A percentile compares a stretch with the other conserved stretches of the same genome.
These are phyloP conservation scores for Coracopsis vasa DNA, from an alignment of 2,113 vertebrate species.

Conservation along the genomic window DNA sequence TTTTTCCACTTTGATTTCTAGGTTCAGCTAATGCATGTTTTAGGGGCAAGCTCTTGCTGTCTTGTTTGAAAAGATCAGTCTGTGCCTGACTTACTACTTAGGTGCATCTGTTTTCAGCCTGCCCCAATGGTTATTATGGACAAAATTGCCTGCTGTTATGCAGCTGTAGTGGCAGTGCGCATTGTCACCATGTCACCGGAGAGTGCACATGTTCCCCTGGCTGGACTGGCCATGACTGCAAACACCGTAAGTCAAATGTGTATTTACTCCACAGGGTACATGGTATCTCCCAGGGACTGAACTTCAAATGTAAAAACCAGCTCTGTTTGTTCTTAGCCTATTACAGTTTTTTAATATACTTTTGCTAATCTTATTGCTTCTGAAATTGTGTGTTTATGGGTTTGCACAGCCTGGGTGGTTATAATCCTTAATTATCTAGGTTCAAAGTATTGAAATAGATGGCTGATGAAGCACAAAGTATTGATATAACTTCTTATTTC, in stretches of 20 bases:
- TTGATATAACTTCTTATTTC: constrained; percentile 66
- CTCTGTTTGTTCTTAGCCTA: constrained; percentile 26
- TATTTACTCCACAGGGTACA: neutral
- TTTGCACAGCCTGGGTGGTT: constrained; percentile 49
- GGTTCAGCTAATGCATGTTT: neutral
- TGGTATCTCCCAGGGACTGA: neutral
- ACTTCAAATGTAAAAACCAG: neutral
- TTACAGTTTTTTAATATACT: constrained; percentile 22
- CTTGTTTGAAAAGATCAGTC: neutral
- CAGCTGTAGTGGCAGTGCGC: constrained; percentile 43
- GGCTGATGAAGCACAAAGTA: constrained; percentile 64
- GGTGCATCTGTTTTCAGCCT: constrained; percentile 47
- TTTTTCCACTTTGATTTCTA: neutral
- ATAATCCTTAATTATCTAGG: constrained; percentile 71
- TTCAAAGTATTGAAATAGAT: constrained; percentile 56
- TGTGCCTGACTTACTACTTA: neutral
- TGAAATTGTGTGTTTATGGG: constrained; percentile 51
- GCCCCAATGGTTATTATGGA: constrained; percentile 55
- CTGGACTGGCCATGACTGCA: constrained; percentile 37
- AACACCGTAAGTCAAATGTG: neutral
- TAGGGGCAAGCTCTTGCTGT: neutral
- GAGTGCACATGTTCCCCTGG: constrained; percentile 36
- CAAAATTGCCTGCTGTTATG: constrained; percentile 39
- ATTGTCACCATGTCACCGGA: constrained; percentile 63
- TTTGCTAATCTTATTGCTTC: constrained; percentile 49